These are phyloP conservation scores for Pterostichus niger DNA, from an alignment of 2,888 invertebrate genomes.

Conservation along the genomic window DNA sequence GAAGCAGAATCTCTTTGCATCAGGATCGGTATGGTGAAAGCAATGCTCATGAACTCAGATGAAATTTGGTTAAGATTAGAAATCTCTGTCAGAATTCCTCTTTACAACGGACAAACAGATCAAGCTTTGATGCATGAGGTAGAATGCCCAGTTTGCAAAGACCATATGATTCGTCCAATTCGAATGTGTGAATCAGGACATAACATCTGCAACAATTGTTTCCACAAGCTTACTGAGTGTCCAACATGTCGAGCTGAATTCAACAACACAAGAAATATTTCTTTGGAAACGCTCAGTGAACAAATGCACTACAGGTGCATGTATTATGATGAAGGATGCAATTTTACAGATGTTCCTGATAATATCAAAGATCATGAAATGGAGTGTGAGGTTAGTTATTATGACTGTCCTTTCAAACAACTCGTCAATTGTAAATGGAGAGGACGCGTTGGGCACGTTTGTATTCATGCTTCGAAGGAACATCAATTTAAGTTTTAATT, in stretches of 20 bases:
- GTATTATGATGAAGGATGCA: slow-evolving; percentile 60
- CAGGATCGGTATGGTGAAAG: slow-evolving; percentile 55
- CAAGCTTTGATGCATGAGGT: slow-evolving; percentile 56
- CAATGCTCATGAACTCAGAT: slow-evolving; percentile 58
- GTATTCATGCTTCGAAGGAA: slow-evolving; percentile 61
- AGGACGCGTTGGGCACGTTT: slow-evolving; percentile 55
- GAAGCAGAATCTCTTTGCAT: slow-evolving; percentile 43
- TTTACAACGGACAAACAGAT: slow-evolving; percentile 57
- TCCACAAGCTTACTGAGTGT: slow-evolving; percentile 46
- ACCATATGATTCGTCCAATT: slow-evolving; percentile 60
- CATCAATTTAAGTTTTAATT: slow-evolving; percentile 56
- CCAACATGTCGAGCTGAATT: slow-evolving; percentile 56
- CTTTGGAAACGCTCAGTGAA: slow-evolving; percentile 59
- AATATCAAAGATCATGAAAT: slow-evolving; percentile 62
- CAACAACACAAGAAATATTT: slow-evolving; percentile 41
- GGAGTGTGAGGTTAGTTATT: slow-evolving; percentile 53
- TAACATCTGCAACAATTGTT: slow-evolving; percentile 58
- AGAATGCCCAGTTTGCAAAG: slow-evolving; percentile 63
- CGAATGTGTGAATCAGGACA: slow-evolving; percentile 56
- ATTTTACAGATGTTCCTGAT: slow-evolving; percentile 51
- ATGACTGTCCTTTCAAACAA: slow-evolving; percentile 59
- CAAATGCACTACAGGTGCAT: slow-evolving; percentile 64
- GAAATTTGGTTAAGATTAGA: slow-evolving; percentile 49
- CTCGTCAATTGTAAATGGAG: slow-evolving; percentile 61
- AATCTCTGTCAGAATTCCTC: slow-evolving; percentile 41